phyloP scores from a whole-genome alignment of 2,888 invertebrate genomes.

The Pristionchus arcanus region DNA sequence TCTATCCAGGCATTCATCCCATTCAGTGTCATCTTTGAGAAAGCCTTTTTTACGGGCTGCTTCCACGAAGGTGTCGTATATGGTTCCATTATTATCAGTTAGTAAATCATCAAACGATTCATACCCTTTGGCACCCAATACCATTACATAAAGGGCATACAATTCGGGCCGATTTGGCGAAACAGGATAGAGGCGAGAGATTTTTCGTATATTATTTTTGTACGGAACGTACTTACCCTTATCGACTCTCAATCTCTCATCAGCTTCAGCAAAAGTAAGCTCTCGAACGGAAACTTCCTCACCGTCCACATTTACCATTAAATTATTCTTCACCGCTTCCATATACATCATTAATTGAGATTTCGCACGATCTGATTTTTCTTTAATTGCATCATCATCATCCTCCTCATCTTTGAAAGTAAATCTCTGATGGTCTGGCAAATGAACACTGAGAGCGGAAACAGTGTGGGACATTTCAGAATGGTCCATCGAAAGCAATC shows the following conservation, averaged over 20 bases:
- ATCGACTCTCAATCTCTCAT: conserved; percentile 9
- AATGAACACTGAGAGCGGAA: conserved; percentile 4
- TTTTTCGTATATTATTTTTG: neutral
- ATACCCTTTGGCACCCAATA: neutral
- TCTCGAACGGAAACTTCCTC: neutral
- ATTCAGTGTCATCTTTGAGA: conserved; percentile 40
- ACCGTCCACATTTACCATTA: neutral
- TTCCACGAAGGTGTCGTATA: neutral
- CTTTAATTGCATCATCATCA: neutral
- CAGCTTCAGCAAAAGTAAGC: neutral
- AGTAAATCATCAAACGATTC: conserved; percentile 24
- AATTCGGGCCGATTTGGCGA: neutral
- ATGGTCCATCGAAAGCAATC: neutral
- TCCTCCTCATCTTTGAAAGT: neutral
- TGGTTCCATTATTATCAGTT: neutral
- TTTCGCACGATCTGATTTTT: neutral
- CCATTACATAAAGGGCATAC: conserved; percentile 45
- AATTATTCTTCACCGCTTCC: neutral
- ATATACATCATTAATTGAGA: neutral
- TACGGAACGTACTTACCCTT: neutral
- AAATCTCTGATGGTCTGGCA: conserved; percentile 22
- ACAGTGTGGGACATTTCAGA: neutral
- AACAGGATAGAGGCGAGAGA: neutral
- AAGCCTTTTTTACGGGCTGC: conserved; percentile 18
- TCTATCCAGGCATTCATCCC: neutral